Evolutionary conservation across 2,797 vertebrate genomes (phyloP).

Genomic region (Crax fasciolata): DNA sequence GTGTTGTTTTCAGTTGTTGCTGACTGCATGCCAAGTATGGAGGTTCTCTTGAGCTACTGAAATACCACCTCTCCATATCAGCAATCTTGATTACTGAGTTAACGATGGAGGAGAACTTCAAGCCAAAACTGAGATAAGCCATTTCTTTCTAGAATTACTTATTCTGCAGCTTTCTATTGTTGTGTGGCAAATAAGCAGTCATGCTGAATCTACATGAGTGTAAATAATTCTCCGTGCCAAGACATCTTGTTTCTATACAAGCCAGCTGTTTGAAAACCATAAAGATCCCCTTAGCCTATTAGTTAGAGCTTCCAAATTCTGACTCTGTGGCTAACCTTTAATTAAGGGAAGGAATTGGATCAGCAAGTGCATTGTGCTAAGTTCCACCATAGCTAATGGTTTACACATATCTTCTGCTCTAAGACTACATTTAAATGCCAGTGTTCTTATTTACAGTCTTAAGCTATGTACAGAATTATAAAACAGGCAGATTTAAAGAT

Average conservation of each 20-base stretch:
- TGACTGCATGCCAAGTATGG: not conserved
- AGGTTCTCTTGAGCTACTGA: not conserved
- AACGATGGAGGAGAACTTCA: not conserved
- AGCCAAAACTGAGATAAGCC: not conserved
- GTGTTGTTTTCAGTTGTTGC: not conserved
- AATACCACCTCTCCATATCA: not conserved
- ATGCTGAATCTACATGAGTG: not conserved
- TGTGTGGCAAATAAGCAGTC: not conserved
- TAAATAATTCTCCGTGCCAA: conserved; percentile 39
- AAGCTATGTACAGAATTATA: not conserved
- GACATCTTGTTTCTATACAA: conserved; percentile 13
- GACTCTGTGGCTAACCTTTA: not conserved
- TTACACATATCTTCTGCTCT: not conserved
- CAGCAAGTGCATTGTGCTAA: not conserved
- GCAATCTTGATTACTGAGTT: not conserved
- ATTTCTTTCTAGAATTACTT: not conserved
- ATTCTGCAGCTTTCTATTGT: not conserved
- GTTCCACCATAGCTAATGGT: not conserved
- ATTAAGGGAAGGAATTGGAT: not conserved
- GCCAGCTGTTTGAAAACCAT: conserved; percentile 42
- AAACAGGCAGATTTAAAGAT: not conserved
- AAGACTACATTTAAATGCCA: not conserved
- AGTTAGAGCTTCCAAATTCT: conserved; percentile 5
- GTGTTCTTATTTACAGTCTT: not conserved
- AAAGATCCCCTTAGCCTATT: conserved; percentile 26